These are phyloP conservation scores for Helostoma temminkii DNA, from an alignment of 2,797 vertebrate genomes.

Conservation along the genomic window DNA sequence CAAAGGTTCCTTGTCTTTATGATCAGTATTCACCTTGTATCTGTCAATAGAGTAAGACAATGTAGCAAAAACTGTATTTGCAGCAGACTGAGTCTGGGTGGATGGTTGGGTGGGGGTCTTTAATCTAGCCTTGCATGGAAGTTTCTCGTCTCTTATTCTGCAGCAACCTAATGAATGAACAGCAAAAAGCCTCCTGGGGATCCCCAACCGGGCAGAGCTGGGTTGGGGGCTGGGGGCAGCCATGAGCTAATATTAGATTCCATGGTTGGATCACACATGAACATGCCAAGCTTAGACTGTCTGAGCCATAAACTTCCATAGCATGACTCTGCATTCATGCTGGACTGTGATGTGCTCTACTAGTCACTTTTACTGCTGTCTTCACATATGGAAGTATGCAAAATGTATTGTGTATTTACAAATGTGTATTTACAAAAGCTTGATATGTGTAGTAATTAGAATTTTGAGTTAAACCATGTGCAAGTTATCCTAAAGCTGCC, in stretches of 20 bases:
- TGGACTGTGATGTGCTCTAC: not conserved
- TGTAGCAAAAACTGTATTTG: not conserved
- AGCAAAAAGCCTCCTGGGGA: constrained; percentile 72
- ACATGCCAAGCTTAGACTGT: constrained; percentile 41
- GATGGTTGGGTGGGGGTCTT: constrained; percentile 26
- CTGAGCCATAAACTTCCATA: constrained; percentile 21
- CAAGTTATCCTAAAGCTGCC: not conserved
- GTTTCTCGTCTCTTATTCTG: constrained; percentile 51
- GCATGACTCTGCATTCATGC: constrained; percentile 60
- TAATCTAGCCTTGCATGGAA: constrained; percentile 47
- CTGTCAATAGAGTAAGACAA: constrained; percentile 1
- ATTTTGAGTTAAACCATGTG: not conserved
- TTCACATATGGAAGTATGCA: not conserved
- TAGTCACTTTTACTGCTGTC: not conserved
- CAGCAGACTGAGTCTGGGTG: constrained; percentile 7
- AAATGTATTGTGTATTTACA: not conserved
- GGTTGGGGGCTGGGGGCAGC: constrained; percentile 28
- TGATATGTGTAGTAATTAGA: too few species aligned
- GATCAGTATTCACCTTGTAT: not conserved
- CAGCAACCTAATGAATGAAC: constrained; percentile 72
- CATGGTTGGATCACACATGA: constrained; percentile 44
- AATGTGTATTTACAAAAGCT: not conserved
- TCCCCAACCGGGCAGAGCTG: constrained; percentile 48
- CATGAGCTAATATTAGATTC: constrained; percentile 62
- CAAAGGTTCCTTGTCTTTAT: not conserved